Percentiles rank a stretch among this genome's conserved stretches.
These are phyloP conservation scores for Lucilia sericata DNA, from an alignment of 1,140 invertebrate species.

Conservation along the genomic window DNA sequence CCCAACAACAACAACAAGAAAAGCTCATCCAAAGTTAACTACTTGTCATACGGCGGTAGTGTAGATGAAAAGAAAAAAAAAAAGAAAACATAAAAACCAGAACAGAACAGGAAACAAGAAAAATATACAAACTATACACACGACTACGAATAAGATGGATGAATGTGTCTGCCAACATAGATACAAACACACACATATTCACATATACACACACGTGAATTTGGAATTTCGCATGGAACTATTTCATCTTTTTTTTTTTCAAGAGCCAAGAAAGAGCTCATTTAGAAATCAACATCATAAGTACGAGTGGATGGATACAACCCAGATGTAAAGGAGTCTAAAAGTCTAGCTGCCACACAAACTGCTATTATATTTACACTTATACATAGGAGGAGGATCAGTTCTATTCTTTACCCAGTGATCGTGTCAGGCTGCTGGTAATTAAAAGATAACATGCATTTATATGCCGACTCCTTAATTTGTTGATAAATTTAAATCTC, in stretches of 20 bases:
- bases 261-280: conserved; percentile 6
- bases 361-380: no score
- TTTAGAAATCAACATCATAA: conserved; percentile 5
- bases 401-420: no score
- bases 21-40: background rate
- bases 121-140: background rate
- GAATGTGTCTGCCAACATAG: background rate
- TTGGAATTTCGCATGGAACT: background rate
- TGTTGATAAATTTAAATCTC: no score
- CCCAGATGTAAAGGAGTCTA: background rate
- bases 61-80: background rate
- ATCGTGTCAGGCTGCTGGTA: no score
- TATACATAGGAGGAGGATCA: no score
- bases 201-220: background rate
- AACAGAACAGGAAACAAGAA: conserved; percentile 10
- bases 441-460: no score
- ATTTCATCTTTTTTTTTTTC: background rate
- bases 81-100: background rate
- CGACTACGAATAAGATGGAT: background rate
- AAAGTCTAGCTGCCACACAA: no score
- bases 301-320: background rate
- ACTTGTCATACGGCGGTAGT: background rate
- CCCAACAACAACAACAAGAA: background rate
- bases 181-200: background rate
- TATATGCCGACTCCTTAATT: no score